Conservation (phyloP, 2,797 vertebrate species). For the Microctenopoma steveboyesi region DNA sequence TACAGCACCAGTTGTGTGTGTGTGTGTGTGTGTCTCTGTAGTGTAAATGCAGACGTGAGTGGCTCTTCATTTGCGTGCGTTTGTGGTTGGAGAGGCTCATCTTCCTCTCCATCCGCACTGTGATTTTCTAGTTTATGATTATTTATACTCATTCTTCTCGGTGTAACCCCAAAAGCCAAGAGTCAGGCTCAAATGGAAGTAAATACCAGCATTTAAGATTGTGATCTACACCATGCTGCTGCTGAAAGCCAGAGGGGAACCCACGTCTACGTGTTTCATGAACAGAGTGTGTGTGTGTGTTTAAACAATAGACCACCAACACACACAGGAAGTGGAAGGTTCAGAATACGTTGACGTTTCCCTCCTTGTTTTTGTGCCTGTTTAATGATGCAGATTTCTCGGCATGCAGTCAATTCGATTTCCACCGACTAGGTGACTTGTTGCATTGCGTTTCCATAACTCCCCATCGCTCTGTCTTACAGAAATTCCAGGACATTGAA, state of each 20-base stretch:
- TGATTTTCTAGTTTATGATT: slow-evolving; percentile 71
- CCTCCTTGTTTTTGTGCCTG: neutral
- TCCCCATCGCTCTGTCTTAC: slow-evolving; percentile 34
- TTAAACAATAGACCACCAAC: slow-evolving; percentile 71
- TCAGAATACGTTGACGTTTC: slow-evolving; percentile 36
- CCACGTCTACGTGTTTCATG: slow-evolving; percentile 30
- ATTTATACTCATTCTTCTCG: slow-evolving; percentile 68
- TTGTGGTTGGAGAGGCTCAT: slow-evolving; percentile 60
- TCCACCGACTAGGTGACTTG: neutral
- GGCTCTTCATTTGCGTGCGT: slow-evolving; percentile 45
- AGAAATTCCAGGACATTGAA: slow-evolving; percentile 99
- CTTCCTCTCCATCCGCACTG: slow-evolving; percentile 52
- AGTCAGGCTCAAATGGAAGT: slow-evolving; percentile 50
- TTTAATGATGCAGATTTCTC: neutral
- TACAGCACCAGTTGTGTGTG: slow-evolving; percentile 2
- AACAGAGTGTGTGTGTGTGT: neutral
- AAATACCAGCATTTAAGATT: slow-evolving; percentile 49
- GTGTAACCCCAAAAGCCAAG: slow-evolving; percentile 54
- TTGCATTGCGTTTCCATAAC: slow-evolving; percentile 2
- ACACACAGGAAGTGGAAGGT: slow-evolving; percentile 46
- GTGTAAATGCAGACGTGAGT: slow-evolving; percentile 16
- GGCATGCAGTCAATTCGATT: slow-evolving; percentile 1
- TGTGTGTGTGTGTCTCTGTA: slow-evolving; percentile 19
- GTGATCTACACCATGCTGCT: slow-evolving; percentile 1
- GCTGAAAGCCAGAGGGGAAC: slow-evolving; percentile 43